phyloP scores from a whole-genome alignment of 2,888 invertebrate genomes.

The Anthrax anthrax region DNA sequence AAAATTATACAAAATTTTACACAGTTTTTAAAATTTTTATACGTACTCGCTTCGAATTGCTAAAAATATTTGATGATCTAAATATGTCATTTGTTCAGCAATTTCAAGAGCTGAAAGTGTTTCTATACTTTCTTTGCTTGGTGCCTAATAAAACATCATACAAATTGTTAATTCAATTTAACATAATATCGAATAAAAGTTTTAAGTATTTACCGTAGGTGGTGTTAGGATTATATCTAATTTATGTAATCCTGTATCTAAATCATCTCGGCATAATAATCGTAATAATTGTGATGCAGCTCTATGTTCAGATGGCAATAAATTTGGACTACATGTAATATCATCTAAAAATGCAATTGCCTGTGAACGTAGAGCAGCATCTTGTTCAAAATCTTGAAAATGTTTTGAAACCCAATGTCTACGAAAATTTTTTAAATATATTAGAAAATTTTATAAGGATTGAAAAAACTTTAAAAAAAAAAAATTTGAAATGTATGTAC shows the following conservation, averaged over 20 bases:
- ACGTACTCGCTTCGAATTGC: slow-evolving; percentile 75
- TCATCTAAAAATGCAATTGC: slow-evolving; percentile 81
- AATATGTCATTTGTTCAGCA: slow-evolving; percentile 82
- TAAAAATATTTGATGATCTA: slow-evolving; percentile 84
- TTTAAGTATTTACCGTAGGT: slow-evolving; percentile 42
- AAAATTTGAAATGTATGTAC: slow-evolving; percentile 21
- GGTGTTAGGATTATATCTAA: slow-evolving; percentile 52
- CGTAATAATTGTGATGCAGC: slow-evolving; percentile 70
- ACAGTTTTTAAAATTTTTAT: no score
- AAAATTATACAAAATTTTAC: no score
- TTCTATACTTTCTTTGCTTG: slow-evolving; percentile 71
- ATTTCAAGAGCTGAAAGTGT: slow-evolving; percentile 78
- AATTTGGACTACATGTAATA: slow-evolving; percentile 66
- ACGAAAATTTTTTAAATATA: slow-evolving; percentile 1
- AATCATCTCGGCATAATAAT: slow-evolving; percentile 61
- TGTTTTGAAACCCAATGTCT: slow-evolving; percentile 89
- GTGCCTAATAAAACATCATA: slow-evolving; percentile 38
- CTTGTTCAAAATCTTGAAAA: slow-evolving; percentile 72
- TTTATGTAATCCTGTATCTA: slow-evolving; percentile 49
- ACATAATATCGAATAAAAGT: neutral
- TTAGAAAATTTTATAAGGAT: neutral
- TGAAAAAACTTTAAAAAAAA: no score
- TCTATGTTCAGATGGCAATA: slow-evolving; percentile 78
- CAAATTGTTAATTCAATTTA: neutral
- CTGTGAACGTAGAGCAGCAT: slow-evolving; percentile 54